Conservation (phyloP, 2,888 invertebrate species). For the Amphipyra tragopoginis region DNA sequence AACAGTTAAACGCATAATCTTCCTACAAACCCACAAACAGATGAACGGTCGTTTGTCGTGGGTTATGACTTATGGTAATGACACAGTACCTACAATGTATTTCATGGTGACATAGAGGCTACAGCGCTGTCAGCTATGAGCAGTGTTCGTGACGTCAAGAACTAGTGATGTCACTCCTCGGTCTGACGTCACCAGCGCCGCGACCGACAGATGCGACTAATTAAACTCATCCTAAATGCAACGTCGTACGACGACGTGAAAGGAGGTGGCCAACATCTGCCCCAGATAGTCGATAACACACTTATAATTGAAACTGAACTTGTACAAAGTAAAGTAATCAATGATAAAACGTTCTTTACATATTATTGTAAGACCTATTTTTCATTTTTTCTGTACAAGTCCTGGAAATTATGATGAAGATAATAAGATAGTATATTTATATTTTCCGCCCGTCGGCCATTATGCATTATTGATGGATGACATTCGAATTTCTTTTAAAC, state of each 20-base stretch:
- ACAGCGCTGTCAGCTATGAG: constrained; percentile 1
- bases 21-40: constrained; percentile 4
- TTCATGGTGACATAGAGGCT: not conserved
- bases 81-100: not conserved
- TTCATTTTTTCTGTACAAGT: too few species aligned
- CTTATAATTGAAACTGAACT: too few species aligned
- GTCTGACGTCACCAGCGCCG: not conserved
- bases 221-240: constrained; percentile 24
- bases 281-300: too few species aligned
- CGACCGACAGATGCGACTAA: constrained; percentile 2
- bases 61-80: constrained; percentile 5
- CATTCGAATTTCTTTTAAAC: too few species aligned
- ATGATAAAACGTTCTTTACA: too few species aligned
- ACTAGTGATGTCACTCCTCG: not conserved
- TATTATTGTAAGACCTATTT: too few species aligned
- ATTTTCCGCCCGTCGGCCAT: too few species aligned
- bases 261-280: too few species aligned
- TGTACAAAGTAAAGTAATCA: too few species aligned
- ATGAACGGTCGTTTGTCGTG: constrained; percentile 20
- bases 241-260: constrained; percentile 2
- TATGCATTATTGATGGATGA: too few species aligned
- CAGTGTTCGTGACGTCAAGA: not conserved
- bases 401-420: too few species aligned
- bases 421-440: too few species aligned
- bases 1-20: constrained; percentile 5